Conservation (phyloP, 2,888 invertebrate species). For the Yponomeuta malinellus region DNA sequence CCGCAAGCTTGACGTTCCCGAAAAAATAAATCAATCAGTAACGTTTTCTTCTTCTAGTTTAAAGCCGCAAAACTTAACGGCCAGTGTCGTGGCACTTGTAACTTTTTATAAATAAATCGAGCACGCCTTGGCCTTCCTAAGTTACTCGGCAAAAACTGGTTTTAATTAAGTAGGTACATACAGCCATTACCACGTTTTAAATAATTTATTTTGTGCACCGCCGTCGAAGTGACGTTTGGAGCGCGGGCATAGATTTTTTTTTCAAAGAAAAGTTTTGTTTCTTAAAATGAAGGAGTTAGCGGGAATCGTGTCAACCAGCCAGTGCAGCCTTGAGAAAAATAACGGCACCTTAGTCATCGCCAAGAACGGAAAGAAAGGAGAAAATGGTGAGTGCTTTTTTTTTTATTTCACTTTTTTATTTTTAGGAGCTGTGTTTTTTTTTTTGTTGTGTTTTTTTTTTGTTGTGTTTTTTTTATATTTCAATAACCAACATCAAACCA, state of each 20-base stretch:
- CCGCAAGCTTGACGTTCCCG: slow-evolving; percentile 8
- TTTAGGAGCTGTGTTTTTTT: too few species aligned
- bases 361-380: slow-evolving; percentile 53
- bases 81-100: slow-evolving; percentile 29
- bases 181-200: slow-evolving; percentile 40
- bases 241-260: slow-evolving; percentile 42
- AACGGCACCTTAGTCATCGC: slow-evolving; percentile 33
- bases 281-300: slow-evolving; percentile 59
- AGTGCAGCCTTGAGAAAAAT: slow-evolving; percentile 35
- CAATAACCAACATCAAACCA: too few species aligned
- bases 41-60: slow-evolving; percentile 6
- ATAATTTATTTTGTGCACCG: slow-evolving; percentile 27
- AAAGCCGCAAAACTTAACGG: not conserved
- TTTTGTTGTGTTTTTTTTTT: too few species aligned
- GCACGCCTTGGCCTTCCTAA: slow-evolving; percentile 49
- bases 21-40: not conserved
- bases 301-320: slow-evolving; percentile 38
- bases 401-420: slow-evolving; percentile 10
- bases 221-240: slow-evolving; percentile 65
- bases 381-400: slow-evolving; percentile 45
- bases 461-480: too few species aligned
- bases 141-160: slow-evolving; percentile 37
- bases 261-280: slow-evolving; percentile 19
- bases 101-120: slow-evolving; percentile 30
- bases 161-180: slow-evolving; percentile 37